Evolutionary conservation across 2,113 vertebrate genomes (phyloP).

Genomic region (Struthidea cinerea): DNA sequence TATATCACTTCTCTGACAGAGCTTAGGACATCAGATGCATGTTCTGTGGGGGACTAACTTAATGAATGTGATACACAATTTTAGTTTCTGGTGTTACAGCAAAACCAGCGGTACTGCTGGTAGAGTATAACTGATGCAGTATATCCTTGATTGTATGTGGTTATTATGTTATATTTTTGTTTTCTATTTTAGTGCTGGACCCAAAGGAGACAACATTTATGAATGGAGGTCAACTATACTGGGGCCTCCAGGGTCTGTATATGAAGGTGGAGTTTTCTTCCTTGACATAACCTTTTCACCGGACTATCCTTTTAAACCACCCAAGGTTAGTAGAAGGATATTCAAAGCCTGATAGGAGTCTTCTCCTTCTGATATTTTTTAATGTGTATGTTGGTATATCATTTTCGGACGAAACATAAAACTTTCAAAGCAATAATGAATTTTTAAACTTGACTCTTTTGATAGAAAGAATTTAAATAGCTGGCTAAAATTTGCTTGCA

Average conservation of each 20-base stretch:
- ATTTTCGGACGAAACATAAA: not conserved
- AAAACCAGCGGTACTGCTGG: not conserved
- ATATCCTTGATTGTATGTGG: constrained; percentile 1
- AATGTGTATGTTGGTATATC: not conserved
- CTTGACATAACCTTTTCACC: constrained; percentile 98
- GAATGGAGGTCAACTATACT: constrained; percentile 99
- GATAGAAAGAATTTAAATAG: not conserved
- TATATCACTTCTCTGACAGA: not conserved
- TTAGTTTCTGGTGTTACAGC: not conserved
- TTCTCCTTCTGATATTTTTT: not conserved
- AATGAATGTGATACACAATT: not conserved
- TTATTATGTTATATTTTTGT: constrained; percentile 61
- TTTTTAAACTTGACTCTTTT: not conserved
- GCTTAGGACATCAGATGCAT: not conserved
- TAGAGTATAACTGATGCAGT: not conserved
- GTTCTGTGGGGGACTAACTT: not conserved
- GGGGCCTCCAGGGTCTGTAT: constrained; percentile 95
- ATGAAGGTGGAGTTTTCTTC: constrained; percentile 99
- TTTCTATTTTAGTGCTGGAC: constrained; percentile 88
- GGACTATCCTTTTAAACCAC: constrained; percentile 98
- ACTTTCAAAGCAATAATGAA: not conserved
- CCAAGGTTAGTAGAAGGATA: constrained; percentile 85
- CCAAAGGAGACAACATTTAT: constrained; percentile 99
- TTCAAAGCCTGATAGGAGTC: not conserved
- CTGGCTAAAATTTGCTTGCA: not conserved